phyloP scores from a whole-genome alignment of 2,113 vertebrate species.

The Bufo bufo region DNA sequence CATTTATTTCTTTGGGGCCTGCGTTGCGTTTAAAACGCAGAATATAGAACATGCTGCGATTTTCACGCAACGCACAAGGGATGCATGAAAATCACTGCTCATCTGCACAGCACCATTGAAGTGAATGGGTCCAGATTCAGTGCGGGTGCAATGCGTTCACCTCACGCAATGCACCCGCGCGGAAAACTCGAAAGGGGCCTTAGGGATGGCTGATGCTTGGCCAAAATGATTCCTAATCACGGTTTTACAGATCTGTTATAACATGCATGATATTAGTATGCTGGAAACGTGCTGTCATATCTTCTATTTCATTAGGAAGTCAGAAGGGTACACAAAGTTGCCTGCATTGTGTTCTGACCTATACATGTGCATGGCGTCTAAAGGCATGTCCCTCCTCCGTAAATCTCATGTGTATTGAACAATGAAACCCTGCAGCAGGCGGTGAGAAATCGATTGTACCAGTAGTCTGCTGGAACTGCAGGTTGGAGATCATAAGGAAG shows the following conservation, averaged over 20 bases:
- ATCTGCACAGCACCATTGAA: too few species aligned
- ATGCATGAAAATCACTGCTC: too few species aligned
- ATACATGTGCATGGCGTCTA: slow-evolving; percentile 2
- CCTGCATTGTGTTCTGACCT: not conserved
- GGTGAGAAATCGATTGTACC: slow-evolving; percentile 39
- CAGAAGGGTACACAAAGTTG: not conserved
- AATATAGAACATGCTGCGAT: too few species aligned
- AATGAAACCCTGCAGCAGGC: slow-evolving; percentile 18
- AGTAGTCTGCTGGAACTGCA: slow-evolving; percentile 54
- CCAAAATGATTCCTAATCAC: not conserved
- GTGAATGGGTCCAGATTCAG: too few species aligned
- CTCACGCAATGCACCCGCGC: too few species aligned
- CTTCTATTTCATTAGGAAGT: not conserved
- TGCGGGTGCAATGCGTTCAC: too few species aligned
- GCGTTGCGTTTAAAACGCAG: too few species aligned
- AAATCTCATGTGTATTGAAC: slow-evolving; percentile 38
- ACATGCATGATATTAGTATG: not conserved
- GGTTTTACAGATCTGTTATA: not conserved
- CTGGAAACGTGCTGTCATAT: not conserved
- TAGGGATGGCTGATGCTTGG: too few species aligned
- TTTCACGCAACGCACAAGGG: too few species aligned
- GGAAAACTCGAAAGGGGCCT: too few species aligned
- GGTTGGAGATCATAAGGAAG: slow-evolving; percentile 53
- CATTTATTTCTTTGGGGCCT: too few species aligned
- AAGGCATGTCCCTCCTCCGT: slow-evolving; percentile 20